A percentile compares a stretch with the other conserved stretches of the same genome.
Evolutionary conservation across 1,140 invertebrate genomes (phyloP).

Genomic region (Lineus longissimus): DNA sequence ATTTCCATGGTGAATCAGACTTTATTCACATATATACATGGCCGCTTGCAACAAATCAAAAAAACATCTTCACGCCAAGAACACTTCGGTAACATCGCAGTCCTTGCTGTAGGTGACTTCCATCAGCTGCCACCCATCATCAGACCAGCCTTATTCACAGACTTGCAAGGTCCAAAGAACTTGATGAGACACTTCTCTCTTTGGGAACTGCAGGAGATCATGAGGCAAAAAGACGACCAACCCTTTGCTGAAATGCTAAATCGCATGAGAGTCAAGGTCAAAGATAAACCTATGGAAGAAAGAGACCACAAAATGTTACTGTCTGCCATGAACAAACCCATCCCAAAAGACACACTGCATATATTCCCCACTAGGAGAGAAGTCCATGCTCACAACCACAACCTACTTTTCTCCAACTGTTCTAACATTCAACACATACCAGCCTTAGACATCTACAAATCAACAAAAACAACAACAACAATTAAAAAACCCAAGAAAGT

Average conservation of each 20-base stretch:
- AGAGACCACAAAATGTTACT: conserved; percentile 3
- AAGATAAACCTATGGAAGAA: not conserved
- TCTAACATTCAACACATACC: not conserved
- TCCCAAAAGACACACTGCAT: not conserved
- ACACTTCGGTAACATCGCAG: not conserved
- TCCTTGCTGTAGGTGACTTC: conserved; percentile 9
- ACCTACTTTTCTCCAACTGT: conserved; percentile 2
- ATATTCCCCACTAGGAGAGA: conserved; percentile 14
- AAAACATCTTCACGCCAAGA: not conserved
- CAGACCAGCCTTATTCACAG: not conserved
- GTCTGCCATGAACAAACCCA: not conserved
- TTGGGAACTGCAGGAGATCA: conserved; percentile 11
- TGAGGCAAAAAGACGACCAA: conserved; percentile 17
- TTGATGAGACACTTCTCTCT: conserved; percentile 7
- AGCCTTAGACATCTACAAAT: not conserved
- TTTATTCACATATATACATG: conserved; percentile 19
- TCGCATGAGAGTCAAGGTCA: conserved; percentile 6
- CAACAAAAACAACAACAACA: not conserved
- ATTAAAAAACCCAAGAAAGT: no score
- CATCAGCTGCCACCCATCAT: conserved; percentile 5
- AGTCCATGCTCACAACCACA: conserved; percentile 12
- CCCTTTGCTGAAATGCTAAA: conserved; percentile 19
- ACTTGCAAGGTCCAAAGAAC: not conserved
- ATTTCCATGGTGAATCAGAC: conserved; percentile 23
- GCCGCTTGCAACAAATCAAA: conserved; percentile 9